These are phyloP conservation scores for Anser cygnoides DNA, from an alignment of 2,113 vertebrate genomes.

Conservation along the genomic window DNA sequence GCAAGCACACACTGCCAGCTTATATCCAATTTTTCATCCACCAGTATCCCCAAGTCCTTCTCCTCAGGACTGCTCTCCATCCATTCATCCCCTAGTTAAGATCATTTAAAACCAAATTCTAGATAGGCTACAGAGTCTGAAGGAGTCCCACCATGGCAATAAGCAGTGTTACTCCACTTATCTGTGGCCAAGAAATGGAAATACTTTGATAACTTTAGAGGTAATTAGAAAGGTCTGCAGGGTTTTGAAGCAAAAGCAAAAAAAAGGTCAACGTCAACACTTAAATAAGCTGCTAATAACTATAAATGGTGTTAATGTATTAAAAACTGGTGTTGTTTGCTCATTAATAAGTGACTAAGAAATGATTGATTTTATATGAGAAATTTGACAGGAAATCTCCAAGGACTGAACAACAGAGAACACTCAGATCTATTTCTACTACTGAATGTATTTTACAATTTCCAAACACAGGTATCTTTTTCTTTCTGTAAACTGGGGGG, in stretches of 20 bases:
- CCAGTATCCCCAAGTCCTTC: too few relatives aligned
- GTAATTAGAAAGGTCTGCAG: background rate
- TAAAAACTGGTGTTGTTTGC: background rate
- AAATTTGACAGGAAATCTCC: background rate
- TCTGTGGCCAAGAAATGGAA: background rate
- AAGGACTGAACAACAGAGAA: background rate
- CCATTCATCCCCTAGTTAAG: background rate
- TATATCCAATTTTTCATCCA: too few relatives aligned
- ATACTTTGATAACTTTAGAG: background rate
- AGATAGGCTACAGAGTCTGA: background rate
- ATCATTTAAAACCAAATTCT: background rate
- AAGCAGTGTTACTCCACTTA: background rate
- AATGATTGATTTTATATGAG: background rate
- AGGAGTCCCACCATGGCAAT: background rate
- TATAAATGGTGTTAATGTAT: background rate
- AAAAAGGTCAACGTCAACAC: background rate
- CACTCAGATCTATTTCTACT: background rate
- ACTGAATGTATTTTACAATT: background rate
- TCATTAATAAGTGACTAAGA: background rate
- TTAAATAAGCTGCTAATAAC: background rate
- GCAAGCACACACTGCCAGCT: too few relatives aligned
- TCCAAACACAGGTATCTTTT: background rate
- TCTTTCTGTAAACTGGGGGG: background rate
- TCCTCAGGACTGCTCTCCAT: too few relatives aligned
- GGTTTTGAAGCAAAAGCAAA: background rate